A percentile compares a stretch with the other conserved stretches of the same genome.
Evolutionary conservation across 1,140 invertebrate genomes (phyloP).

Genomic region (Whitmania pigra): DNA sequence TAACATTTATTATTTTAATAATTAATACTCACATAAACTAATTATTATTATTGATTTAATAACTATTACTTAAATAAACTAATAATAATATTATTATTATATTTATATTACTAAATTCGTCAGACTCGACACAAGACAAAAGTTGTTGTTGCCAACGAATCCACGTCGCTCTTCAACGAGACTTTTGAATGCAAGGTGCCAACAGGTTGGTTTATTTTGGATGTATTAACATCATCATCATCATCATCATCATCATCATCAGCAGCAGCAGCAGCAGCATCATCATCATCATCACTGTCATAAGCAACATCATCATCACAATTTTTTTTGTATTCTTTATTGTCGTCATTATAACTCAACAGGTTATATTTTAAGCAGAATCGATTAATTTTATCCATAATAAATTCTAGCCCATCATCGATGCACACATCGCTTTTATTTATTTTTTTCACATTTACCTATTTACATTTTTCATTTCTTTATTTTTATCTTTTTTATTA

Average conservation of each 20-base stretch:
- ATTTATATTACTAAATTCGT: too few species aligned
- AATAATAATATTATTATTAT: too few species aligned
- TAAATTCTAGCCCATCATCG: too few species aligned
- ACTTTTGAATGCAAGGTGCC: constrained; percentile 79
- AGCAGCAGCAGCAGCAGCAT: not conserved
- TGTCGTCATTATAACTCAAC: not conserved
- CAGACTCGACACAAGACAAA: constrained; percentile 82
- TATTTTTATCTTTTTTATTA: not conserved
- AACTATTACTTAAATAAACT: too few species aligned
- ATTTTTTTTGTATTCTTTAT: not conserved
- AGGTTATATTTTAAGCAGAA: too few species aligned
- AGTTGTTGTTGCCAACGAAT: constrained; percentile 61
- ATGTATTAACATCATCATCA: not conserved
- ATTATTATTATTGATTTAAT: too few species aligned
- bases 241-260: constrained; percentile 2
- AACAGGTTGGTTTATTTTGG: constrained; percentile 51
- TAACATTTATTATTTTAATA: too few species aligned
- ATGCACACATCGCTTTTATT: too few species aligned
- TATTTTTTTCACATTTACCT: too few species aligned
- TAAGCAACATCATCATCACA: too few species aligned
- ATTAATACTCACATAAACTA: too few species aligned
- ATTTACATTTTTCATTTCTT: not conserved
- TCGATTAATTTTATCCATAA: too few species aligned
- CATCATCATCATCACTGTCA: not conserved
- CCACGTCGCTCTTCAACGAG: constrained; percentile 75